Conservation (phyloP, 2,888 invertebrate species). For the Drosophila atroscutellata region DNA sequence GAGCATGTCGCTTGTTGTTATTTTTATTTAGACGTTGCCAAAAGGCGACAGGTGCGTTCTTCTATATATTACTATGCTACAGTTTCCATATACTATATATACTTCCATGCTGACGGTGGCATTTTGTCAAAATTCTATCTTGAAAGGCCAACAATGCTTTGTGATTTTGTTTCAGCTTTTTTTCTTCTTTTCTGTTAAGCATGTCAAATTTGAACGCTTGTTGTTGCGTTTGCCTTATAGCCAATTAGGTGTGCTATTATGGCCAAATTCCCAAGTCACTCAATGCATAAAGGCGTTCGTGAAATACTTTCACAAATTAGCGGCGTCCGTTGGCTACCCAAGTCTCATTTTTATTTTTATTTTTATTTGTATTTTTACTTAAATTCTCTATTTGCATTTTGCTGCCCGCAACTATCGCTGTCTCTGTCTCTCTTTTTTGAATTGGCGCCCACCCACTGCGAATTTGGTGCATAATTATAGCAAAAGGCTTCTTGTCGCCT, state of each 20-base stretch:
- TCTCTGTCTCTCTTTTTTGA: conserved; percentile 7
- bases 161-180: conserved; percentile 19
- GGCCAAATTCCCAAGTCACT: conserved; percentile 79
- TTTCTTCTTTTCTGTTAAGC: not conserved
- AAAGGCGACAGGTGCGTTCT: conserved; percentile 72
- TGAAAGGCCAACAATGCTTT: conserved; percentile 51
- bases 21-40: conserved; percentile 72
- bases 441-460: conserved; percentile 76
- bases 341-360: conserved; percentile 2
- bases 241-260: conserved; percentile 79
- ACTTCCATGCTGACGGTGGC: conserved; percentile 51
- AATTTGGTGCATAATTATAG: conserved; percentile 65
- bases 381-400: conserved; percentile 68
- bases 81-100: conserved; percentile 23
- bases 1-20: conserved; percentile 75
- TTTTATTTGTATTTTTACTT: conserved; percentile 40
- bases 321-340: conserved; percentile 44
- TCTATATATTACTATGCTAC: conserved; percentile 41
- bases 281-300: conserved; percentile 69
- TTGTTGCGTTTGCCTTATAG: conserved; percentile 47
- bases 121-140: conserved; percentile 40
- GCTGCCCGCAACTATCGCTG: not conserved
- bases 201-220: conserved; percentile 65
- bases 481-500: conserved; percentile 72
- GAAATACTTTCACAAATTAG: conserved; percentile 79